A percentile compares a stretch with the other conserved stretches of the same genome.
Evolutionary conservation across 2,888 invertebrate genomes (phyloP).

Genomic region (Cephus pulcher): DNA sequence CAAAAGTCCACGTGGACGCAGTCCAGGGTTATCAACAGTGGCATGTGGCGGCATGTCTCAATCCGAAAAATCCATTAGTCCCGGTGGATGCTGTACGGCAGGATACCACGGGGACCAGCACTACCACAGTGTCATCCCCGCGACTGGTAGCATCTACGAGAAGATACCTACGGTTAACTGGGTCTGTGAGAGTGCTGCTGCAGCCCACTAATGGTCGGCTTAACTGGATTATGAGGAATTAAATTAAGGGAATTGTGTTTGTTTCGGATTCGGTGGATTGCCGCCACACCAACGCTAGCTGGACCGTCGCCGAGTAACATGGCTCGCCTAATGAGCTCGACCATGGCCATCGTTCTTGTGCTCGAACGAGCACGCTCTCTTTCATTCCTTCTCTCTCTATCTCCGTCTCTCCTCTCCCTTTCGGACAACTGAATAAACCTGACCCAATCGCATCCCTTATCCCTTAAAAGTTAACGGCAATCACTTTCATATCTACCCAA

Average conservation of each 20-base stretch:
- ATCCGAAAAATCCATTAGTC: slow-evolving; percentile 62
- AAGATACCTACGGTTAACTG: neutral
- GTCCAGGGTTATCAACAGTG: slow-evolving; percentile 15
- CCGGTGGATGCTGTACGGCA: slow-evolving; percentile 30
- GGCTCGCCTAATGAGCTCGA: slow-evolving; percentile 42
- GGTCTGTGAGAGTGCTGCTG: slow-evolving; percentile 19
- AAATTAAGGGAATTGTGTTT: slow-evolving; percentile 55
- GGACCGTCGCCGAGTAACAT: slow-evolving; percentile 22
- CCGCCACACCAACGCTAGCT: slow-evolving; percentile 5
- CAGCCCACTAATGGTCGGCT: slow-evolving; percentile 52
- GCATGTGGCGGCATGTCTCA: slow-evolving; percentile 48
- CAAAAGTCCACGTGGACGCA: neutral
- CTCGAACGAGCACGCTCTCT: slow-evolving; percentile 8
- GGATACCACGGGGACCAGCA: slow-evolving; percentile 1
- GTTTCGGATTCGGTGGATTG: slow-evolving; percentile 36
- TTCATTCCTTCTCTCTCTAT: neutral
- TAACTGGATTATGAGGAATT: slow-evolving; percentile 59
- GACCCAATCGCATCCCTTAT: neutral
- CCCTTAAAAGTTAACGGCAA: neutral
- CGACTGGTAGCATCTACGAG: neutral
- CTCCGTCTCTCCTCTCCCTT: slow-evolving; percentile 14
- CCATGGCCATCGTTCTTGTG: slow-evolving; percentile 7
- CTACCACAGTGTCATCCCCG: slow-evolving; percentile 3
- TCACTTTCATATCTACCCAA: neutral
- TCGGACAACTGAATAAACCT: neutral